Evolutionary conservation across 2,797 vertebrate species (phyloP), one percentile per base, ranked within the genome.

Genomic region (Cheirogaleus major): DNA sequence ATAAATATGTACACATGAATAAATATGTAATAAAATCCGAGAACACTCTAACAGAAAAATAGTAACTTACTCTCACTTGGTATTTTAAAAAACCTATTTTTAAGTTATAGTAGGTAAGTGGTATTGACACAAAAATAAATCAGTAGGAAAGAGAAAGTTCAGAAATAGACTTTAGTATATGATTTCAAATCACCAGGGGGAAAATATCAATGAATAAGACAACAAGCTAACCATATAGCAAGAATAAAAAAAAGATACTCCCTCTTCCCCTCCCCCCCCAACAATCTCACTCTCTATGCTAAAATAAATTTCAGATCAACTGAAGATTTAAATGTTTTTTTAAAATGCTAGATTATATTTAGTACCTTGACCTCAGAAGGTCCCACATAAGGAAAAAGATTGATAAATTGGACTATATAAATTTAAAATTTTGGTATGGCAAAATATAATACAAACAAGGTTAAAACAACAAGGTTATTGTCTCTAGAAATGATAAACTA

Each of bases 271-370:
- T 25, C 18, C 17, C 4, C n/a, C 13, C 18, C 41, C 18, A 9
- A 9, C 10, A 65, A 76, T 20, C 27, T 81, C 27, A 52, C 7
- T 32, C 20, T 12, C 55, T 65, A 61, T 12, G 32, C 67, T 73
- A 76, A 96, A 94, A 93, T 80, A 90, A 81, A 70, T 83, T 89
- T 94, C 75, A 91, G 27, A 65, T 78, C 22, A 32, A 55, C n/a
- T 76, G 30, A 65, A 92, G 41, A 65, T n/a, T 90, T 73, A 80
- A 61, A 52, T 83, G 38, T 76, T 91, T 57, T 94, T 63, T 41
- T 25, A 25, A 63, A 87, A n/a, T 67, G 41, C 48, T 94, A 59
- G 52, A 25, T 72, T 89, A 38, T 48, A 85, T 92, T 88, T 93
- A 57, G 50, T 90, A 83, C 11, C 22, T 92, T 89, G 63, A 91